Evolutionary conservation across 2,113 vertebrate species (phyloP).

Genomic region (Caranx melampygus): DNA sequence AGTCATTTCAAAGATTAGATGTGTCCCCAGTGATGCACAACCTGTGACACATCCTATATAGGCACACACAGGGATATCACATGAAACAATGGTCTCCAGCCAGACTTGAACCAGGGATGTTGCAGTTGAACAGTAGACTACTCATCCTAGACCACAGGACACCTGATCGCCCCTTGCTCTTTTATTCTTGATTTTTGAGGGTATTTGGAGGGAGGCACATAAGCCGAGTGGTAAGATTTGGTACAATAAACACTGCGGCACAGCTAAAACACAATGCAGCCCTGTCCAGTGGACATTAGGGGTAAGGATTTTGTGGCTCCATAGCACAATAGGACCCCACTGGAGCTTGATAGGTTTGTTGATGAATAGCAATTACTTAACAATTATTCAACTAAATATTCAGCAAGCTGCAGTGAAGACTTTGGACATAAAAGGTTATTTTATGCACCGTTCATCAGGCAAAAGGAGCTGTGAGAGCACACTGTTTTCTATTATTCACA

Average conservation of each 20-base stretch:
- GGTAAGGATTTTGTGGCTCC: background rate
- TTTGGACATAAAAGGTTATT: too few species aligned
- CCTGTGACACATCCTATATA: background rate
- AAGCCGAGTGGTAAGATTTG: background rate
- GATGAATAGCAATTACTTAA: too few species aligned
- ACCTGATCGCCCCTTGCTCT: background rate
- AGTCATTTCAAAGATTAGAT: background rate
- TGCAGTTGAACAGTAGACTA: background rate
- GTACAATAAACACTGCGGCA: background rate
- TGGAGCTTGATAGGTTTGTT: background rate
- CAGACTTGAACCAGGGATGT: background rate
- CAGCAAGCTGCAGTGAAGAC: too few species aligned
- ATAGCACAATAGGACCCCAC: background rate
- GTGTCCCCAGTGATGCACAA: background rate
- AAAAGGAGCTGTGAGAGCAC: background rate
- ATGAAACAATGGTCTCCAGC: background rate
- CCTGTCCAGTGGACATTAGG: background rate
- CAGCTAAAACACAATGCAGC: background rate
- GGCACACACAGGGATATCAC: background rate
- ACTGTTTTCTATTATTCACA: background rate
- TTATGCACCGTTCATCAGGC: background rate
- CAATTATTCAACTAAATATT: too few species aligned
- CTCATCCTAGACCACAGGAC: background rate
- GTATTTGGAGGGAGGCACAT: background rate
- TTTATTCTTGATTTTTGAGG: background rate